Evolutionary conservation across 2,113 vertebrate species (phyloP), one percentile per base, ranked within the genome.

Genomic region (Aix galericulata): DNA sequence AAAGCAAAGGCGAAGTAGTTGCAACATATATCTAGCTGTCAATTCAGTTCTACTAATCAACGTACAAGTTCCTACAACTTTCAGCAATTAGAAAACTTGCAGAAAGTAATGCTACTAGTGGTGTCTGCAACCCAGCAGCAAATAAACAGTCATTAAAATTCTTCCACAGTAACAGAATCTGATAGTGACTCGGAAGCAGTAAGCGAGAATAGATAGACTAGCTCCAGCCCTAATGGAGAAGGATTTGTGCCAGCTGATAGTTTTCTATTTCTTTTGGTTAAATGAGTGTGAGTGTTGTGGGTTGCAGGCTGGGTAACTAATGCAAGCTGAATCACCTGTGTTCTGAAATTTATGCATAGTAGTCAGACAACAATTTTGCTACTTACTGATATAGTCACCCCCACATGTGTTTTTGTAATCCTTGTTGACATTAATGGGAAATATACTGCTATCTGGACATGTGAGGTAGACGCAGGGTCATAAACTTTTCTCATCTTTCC

Each of bases 71-170:
- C 16, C 14, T 40, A 73, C 92, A 87, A 11, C 31, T 89, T 94
- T 73, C 40, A 89, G 63, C 62, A 82, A 85, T 94, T 92, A 89
- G 58, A 85, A 90, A 91, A 87, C 80, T 82, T 85, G 48, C 46
- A 75, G 81, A 94, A 93, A 63, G 38, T 68, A 93, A 53, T 75
- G 48, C 48, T 86, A 31, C 23, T 44, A 80, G 53, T 48, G 32
- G 17, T 75, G 56, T 68, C 38, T 90, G 3, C 81, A 88, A 86
- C 87, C 93, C 64, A 81, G 67, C 38, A 66, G 64, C 73, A 93
- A 91, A 93, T 77, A 96, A 94, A 81, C 76, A 81, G 26, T 76
- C 73, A 86, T 90, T 91, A 93, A 88, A 84, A 94, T 94, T 96
- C 73, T 95, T 86, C 69, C 53, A 63, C 38, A 84, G 73, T 62